Base-by-base conservation (phyloP, 1,140 invertebrate species). In the Drosophila repleta region DNA sequence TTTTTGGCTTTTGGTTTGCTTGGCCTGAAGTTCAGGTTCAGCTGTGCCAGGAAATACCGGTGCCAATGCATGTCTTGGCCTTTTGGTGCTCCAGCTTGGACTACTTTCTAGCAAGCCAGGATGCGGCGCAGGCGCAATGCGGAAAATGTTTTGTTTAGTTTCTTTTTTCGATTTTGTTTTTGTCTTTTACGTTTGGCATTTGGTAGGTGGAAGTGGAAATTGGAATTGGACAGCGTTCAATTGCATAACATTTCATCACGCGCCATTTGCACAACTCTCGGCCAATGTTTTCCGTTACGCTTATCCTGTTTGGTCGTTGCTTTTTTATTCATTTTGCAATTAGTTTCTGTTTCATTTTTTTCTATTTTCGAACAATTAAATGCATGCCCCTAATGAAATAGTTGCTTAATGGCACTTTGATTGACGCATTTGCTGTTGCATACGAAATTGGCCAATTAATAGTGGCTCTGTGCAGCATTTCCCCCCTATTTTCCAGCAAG, bases 11-110 rank as follows among this genome's bases (percentile, higher is more conserved):
- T n/a, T n/a, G 45, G 26, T 65, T 56, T 0, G 21, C 48, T 10
- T 52, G 77, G 76, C 78, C 75, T 51, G 63, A 88, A 90, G 88
- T 90, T 90, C 87, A 90, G 87, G 87, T 90, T 90, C 87, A 90
- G 88, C 51, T 26, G 56, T 45, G 60, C 56, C 87, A 90, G 87
- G 87, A 90, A 90, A 69, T 79, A 58, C 52, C 60, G 61, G 67
- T n/a, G n/a, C n/a, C 57, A 66, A 75, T 51, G 32, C 62, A 58
- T 51, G 60, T 57, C 62, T 64, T 80, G 69, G 76, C 61, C 78
- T 77, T 80, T 77, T 78, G 74, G 64, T 29, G 58, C 49, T 76
- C 73, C 67, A 37, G 79, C 69, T 80, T 90, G 85, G 77, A 79
- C 80, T 90, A 90, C 85, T 90, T 90, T 90, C 85, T 88, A 57